Base-by-base conservation (phyloP, 2,797 vertebrate species). In the Siniperca obscura region DNA sequence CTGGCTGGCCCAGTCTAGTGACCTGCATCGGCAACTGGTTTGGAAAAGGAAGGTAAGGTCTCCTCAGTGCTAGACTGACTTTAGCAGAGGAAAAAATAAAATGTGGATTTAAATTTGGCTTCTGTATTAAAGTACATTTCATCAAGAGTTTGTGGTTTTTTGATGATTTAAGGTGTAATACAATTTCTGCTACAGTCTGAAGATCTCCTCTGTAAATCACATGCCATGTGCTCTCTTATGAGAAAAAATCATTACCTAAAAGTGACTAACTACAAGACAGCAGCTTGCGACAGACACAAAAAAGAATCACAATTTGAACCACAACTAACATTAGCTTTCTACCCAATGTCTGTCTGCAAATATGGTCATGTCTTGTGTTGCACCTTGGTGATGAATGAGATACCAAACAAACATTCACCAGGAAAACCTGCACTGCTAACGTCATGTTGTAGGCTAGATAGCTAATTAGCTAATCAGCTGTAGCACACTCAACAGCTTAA, bases 11-110 rank as follows among this genome's bases (percentile, higher is more conserved):
- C 1, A 95, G 98, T 0, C 97, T 99, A 0, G 98, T 99, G 83
- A 95, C 97, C 0, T 99, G 98, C 0, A 96, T 99, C 0, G 95
- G 98, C 21, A 99, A 99, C 95, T 99, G 98, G 98, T 98, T 99
- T 52, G 98, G 98, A 50, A 99, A 99, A 86, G 98, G 98, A 89
- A 97, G 97, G 98, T 99, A 85, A 94, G 96, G 1, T 65, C 1
- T 11, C 6, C 25, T 67, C 4, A 11, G 21, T 61, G 9, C 53
- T 36, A 0, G 21, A 68, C 19, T 22, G 50, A 14, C 22, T 70
- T 36, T 16, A 16, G 16, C 57, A 30, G 5, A 19, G 16, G 22
- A 57, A 42, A 44, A 60, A 9, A 14, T 60, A 0, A 10, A 30
- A 44, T n/a, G 12, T 56, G 27, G 8, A 66, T 30, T 64, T 48